Conservation (phyloP, 2,113 vertebrate species). For the Plecturocebus donacophilus region DNA sequence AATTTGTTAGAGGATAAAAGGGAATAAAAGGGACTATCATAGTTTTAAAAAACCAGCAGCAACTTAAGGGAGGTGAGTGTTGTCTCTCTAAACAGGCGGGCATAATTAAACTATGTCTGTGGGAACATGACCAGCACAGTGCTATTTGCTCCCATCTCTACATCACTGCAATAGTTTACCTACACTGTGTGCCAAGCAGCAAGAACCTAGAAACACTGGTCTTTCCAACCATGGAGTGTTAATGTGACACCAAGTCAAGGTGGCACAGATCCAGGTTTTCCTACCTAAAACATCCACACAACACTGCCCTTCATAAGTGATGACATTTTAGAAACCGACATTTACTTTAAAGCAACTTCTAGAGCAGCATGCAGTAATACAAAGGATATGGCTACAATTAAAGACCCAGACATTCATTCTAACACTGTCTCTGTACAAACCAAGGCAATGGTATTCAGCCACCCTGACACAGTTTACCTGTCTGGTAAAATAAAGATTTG, state of each 20-base stretch:
- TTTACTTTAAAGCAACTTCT: background rate
- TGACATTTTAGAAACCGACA: background rate
- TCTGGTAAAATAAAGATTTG: background rate
- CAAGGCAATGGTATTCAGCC: background rate
- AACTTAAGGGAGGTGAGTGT: background rate
- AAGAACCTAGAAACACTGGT: slow-evolving; percentile 46
- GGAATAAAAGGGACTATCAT: background rate
- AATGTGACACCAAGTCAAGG: background rate
- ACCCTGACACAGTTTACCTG: background rate
- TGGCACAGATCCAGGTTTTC: background rate
- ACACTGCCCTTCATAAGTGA: background rate
- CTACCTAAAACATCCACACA: background rate
- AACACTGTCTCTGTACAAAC: background rate
- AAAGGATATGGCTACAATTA: background rate
- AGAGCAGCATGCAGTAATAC: background rate
- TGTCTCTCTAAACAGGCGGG: background rate
- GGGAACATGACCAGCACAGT: background rate
- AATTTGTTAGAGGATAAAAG: background rate
- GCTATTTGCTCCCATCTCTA: background rate
- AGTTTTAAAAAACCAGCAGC: slow-evolving; percentile 37
- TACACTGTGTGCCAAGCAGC: background rate
- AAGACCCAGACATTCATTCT: background rate
- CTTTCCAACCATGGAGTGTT: background rate
- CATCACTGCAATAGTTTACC: background rate
- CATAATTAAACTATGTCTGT: background rate